Percentiles rank a stretch among this genome's conserved stretches.
Conservation (phyloP, 2,888 invertebrate species). For the Cyaniris semiargus region DNA sequence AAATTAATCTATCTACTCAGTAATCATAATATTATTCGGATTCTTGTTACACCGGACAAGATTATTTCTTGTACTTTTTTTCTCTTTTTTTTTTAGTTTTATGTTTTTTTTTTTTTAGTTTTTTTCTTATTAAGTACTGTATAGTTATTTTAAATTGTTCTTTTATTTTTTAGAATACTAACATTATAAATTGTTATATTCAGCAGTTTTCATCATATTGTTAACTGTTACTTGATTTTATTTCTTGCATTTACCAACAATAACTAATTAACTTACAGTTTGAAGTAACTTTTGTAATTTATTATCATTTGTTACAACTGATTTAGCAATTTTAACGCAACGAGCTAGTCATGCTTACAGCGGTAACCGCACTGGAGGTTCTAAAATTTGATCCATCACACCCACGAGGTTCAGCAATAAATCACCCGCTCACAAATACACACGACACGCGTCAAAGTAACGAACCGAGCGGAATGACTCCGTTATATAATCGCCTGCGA, state of each 20-base stretch:
- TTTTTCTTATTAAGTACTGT: no score
- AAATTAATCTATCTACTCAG: not conserved
- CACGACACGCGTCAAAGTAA: slow-evolving; percentile 61
- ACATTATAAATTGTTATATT: no score
- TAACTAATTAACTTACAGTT: not conserved
- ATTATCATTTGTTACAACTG: slow-evolving; percentile 10
- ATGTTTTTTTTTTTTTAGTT: no score
- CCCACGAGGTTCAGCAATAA: slow-evolving; percentile 59
- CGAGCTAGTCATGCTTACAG: slow-evolving; percentile 13
- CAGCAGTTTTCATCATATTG: not conserved
- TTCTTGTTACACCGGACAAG: no score
- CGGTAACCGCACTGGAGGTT: slow-evolving; percentile 45
- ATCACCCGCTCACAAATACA: slow-evolving; percentile 66
- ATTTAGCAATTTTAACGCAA: slow-evolving; percentile 10
- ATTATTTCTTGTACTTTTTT: no score
- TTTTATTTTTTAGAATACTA: no score
- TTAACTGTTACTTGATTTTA: not conserved
- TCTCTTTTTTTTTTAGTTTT: no score
- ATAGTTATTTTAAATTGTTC: no score
- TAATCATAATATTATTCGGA: no score
- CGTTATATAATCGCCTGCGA: slow-evolving; percentile 65
- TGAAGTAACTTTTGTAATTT: not conserved
- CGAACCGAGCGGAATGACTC: slow-evolving; percentile 57
- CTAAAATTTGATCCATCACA: slow-evolving; percentile 69
- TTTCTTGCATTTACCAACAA: not conserved